phyloP scores from a whole-genome alignment of 35 echinoderm and acorn worm genomes.

The Diadema setosum region DNA sequence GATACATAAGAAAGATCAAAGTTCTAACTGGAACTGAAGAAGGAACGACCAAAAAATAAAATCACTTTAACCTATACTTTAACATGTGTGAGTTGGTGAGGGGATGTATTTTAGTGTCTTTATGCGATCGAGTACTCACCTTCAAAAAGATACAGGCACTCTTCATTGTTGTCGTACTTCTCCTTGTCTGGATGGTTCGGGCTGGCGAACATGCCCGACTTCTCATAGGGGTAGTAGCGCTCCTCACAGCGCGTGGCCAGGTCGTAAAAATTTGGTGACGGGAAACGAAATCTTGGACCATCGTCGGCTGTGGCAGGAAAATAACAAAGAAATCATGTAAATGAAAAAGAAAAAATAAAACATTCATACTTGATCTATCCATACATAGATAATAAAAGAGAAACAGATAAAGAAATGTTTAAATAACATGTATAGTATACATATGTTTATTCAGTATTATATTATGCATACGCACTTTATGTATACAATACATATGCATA shows the following conservation, averaged over 20 bases:
- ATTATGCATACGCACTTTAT: too few species aligned
- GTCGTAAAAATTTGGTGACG: conserved; percentile 42
- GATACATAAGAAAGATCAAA: too few species aligned
- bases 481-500: too few species aligned
- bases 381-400: not conserved
- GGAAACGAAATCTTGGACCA: conserved; percentile 46
- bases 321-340: not conserved
- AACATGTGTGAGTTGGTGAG: too few species aligned
- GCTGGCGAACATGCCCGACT: conserved; percentile 29
- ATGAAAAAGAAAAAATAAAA: not conserved
- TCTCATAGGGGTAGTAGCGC: not conserved
- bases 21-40: too few species aligned
- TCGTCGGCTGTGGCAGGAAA: conserved; percentile 36
- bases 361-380: not conserved
- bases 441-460: not conserved
- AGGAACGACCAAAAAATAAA: too few species aligned
- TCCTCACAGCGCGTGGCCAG: conserved; percentile 55
- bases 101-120: too few species aligned
- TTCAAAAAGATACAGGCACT: conserved; percentile 68
- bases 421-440: not conserved
- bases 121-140: too few species aligned
- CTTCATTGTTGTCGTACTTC: conserved; percentile 32
- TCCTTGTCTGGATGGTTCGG: conserved; percentile 20
- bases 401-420: not conserved
- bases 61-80: too few species aligned